Evolutionary conservation across 2,888 invertebrate species (phyloP).

Genomic region (Pardosa pseudoannulata): DNA sequence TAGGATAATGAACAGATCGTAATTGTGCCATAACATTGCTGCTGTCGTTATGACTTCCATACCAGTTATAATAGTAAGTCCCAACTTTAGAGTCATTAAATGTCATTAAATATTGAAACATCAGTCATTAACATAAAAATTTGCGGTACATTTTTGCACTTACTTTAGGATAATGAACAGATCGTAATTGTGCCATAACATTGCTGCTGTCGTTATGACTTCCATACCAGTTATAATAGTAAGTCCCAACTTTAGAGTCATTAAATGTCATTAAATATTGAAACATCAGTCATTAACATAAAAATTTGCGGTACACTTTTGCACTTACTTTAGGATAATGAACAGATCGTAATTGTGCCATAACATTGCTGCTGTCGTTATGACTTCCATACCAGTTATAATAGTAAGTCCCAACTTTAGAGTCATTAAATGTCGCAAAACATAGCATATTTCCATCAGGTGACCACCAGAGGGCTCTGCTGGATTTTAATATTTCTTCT

Average conservation of each 20-base stretch:
- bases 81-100: constrained; percentile 78
- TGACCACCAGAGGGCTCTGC: constrained; percentile 79
- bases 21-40: constrained; percentile 68
- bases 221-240: constrained; percentile 74
- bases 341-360: constrained; percentile 68
- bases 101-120: constrained; percentile 77
- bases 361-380: constrained; percentile 61
- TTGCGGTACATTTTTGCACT: too few species aligned
- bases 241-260: constrained; percentile 76
- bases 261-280: constrained; percentile 78
- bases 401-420: constrained; percentile 75
- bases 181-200: constrained; percentile 63
- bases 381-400: constrained; percentile 74
- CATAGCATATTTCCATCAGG: constrained; percentile 77
- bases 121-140: too few species aligned
- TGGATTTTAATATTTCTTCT: constrained; percentile 80
- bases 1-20: constrained; percentile 73
- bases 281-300: too few species aligned
- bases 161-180: constrained; percentile 74
- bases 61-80: constrained; percentile 73
- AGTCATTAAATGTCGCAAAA: constrained; percentile 78
- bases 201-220: constrained; percentile 59
- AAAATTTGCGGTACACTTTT: too few species aligned
- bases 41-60: constrained; percentile 69
- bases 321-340: constrained; percentile 73